Evolutionary conservation across 1,140 invertebrate genomes (phyloP), one percentile per base, ranked within the genome.

Genomic region (Ips nitidus): DNA sequence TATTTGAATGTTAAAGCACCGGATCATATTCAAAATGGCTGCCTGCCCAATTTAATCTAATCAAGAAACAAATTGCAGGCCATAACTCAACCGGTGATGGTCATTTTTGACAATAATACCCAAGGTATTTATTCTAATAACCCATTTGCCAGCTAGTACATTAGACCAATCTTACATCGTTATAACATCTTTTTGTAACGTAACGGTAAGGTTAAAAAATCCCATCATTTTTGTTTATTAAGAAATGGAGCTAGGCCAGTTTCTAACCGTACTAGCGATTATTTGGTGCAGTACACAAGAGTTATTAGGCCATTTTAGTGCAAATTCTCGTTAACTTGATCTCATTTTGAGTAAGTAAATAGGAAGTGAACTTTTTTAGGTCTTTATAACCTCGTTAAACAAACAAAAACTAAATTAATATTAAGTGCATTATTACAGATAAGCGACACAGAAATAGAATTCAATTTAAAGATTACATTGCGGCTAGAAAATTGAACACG

Each of bases 71-170:
- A 37, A 60, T 45, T 45, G 45, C 36, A 22, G 36, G 60, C 53
- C 40, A 59, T 59, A 59, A 41, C 38, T 41, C 39, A 59, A 59
- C 8, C 38, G 38, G 8, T 59, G 7, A 42, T 41, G 57, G 38
- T n/a, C 38, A 7, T 45, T 38, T 41, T 45, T 45, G 37, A 61
- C 36, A 61, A 45, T 45, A 61, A 45, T 50, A 37, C 42, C 22
- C 37, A 61, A 47, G n/a, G 22, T 56, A 56, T 56, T 56, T 61
- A 61, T 61, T 61, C 59, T 61, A 61, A 61, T 61, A 61, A 61
- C 59, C 59, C 43, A 61, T 61, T 61, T 43, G 38, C 8, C 43
- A n/a, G 38, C 38, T 38, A 36, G 36, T 61, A 47, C 41, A 43
- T 47, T 43, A 39, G 42, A 37, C 53, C 41, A 61, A 61, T 61